phyloP scores from a whole-genome alignment of 2,113 vertebrate species.

The Tachuris rubrigastra region DNA sequence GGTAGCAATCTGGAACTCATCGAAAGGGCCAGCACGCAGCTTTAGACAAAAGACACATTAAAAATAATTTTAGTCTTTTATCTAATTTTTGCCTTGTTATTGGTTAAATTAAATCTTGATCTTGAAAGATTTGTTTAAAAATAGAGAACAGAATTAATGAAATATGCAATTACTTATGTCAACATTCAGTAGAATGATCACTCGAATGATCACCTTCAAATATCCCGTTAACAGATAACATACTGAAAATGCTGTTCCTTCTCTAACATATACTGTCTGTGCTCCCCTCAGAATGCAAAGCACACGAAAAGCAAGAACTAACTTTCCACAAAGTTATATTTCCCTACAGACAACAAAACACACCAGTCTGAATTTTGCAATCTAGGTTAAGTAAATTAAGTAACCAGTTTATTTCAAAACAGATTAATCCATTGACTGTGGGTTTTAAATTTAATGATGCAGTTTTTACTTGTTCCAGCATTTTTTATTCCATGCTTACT shows the following conservation, averaged over 20 bases:
- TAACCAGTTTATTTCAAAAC: not conserved
- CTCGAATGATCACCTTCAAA: not conserved
- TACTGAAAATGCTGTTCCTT: not conserved
- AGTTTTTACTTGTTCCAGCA: not conserved
- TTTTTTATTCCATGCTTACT: not conserved
- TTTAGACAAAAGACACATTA: conserved; percentile 24
- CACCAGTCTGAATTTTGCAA: not conserved
- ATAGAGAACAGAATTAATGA: not conserved
- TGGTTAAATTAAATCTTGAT: not conserved
- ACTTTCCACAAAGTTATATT: not conserved
- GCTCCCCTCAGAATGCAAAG: not conserved
- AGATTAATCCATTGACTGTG: not conserved
- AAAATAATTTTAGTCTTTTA: not conserved
- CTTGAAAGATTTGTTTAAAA: not conserved
- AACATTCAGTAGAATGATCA: not conserved
- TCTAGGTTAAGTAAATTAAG: not conserved
- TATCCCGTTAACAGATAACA: not conserved
- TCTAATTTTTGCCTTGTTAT: not conserved
- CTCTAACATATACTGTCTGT: not conserved
- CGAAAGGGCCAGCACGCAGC: conserved; percentile 87
- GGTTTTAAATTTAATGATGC: not conserved
- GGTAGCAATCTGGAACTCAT: conserved; percentile 90
- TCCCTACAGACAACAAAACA: not conserved
- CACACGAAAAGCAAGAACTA: not conserved
- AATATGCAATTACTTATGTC: not conserved